These are phyloP conservation scores for Germaria angustata DNA, from an alignment of 2,888 invertebrate genomes.

Conservation along the genomic window DNA sequence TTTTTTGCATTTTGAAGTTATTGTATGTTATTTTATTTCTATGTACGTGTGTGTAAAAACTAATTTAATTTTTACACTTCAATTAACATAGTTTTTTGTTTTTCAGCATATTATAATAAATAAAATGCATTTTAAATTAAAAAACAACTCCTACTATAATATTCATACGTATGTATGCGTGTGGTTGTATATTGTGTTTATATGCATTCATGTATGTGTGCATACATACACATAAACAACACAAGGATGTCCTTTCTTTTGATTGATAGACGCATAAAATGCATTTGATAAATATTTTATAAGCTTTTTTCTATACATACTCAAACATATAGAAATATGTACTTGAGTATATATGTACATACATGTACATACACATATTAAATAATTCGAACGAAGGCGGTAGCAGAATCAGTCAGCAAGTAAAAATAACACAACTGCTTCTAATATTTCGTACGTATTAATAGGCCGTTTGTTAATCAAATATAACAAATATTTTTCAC, in stretches of 20 bases:
- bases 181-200: background rate
- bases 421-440: background rate
- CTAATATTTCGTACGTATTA: no score
- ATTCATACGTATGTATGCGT: background rate
- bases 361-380: background rate
- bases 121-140: constrained; percentile 64
- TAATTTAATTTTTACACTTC: constrained; percentile 68
- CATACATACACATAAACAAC: background rate
- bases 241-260: constrained; percentile 61
- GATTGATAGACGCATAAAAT: constrained; percentile 66
- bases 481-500: no score
- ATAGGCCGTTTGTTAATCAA: no score
- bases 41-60: constrained; percentile 43
- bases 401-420: background rate
- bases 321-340: background rate
- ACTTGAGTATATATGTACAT: background rate
- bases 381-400: background rate
- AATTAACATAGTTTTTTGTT: constrained; percentile 66
- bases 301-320: constrained; percentile 41
- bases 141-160: constrained; percentile 42
- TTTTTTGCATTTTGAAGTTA: constrained; percentile 31
- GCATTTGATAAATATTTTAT: constrained; percentile 66
- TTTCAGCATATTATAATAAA: constrained; percentile 53
- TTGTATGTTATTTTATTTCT: background rate
- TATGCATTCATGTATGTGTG: no score